Percentiles rank a stretch among this genome's conserved stretches.
Conservation (phyloP, 2,888 invertebrate species). For the Drosophila pegasa region DNA sequence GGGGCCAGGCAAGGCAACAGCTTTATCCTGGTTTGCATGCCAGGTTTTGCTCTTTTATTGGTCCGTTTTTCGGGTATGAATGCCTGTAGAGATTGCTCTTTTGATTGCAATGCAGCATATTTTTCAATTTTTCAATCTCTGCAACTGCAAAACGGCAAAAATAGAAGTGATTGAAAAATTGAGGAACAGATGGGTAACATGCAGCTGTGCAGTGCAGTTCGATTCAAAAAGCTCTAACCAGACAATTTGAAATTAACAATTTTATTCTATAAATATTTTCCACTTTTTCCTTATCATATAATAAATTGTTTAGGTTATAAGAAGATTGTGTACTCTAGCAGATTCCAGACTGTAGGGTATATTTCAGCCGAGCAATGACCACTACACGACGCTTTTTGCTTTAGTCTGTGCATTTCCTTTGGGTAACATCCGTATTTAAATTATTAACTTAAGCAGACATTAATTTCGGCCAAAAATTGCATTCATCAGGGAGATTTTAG, state of each 20-base stretch:
- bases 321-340: not conserved
- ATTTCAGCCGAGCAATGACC: not conserved
- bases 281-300: too few relatives aligned
- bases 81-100: slow-evolving; percentile 31
- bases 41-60: slow-evolving; percentile 42
- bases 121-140: slow-evolving; percentile 2
- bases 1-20: not conserved
- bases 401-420: slow-evolving; percentile 44
- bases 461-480: slow-evolving; percentile 50
- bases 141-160: not conserved
- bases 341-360: not conserved
- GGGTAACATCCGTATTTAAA: slow-evolving; percentile 73
- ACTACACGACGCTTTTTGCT: not conserved
- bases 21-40: slow-evolving; percentile 2
- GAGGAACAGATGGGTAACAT: not conserved
- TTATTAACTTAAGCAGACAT: slow-evolving; percentile 65
- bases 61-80: slow-evolving; percentile 34
- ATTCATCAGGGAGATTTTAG: slow-evolving; percentile 35
- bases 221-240: not conserved
- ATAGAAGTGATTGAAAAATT: not conserved
- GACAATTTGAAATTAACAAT: not conserved
- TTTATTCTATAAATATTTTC: not conserved
- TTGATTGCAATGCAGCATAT: slow-evolving; percentile 23
- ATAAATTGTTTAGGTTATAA: too few relatives aligned
- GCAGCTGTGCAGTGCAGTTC: not conserved